These are phyloP conservation scores for Pangasianodon hypophthalmus DNA, from an alignment of 2,113 vertebrate species.

Conservation along the genomic window DNA sequence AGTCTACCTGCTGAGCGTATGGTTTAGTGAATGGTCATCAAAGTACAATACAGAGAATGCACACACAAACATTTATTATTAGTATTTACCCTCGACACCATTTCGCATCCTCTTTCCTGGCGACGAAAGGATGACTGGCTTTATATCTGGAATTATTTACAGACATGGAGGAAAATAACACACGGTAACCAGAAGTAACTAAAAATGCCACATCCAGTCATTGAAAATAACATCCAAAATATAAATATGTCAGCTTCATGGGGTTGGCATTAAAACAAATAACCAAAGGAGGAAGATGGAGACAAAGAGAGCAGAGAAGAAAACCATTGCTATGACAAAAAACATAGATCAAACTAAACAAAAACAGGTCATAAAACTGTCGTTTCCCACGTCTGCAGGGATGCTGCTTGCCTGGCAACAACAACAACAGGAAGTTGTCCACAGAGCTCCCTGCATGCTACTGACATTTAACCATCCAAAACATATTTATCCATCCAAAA, in stretches of 20 bases:
- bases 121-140: background rate
- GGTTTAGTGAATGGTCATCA: background rate
- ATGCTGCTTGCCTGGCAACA: slow-evolving; percentile 38
- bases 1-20: background rate
- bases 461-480: slow-evolving; percentile 9
- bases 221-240: slow-evolving; percentile 44
- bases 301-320: slow-evolving; percentile 21
- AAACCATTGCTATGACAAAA: slow-evolving; percentile 22
- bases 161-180: background rate
- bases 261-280: slow-evolving; percentile 43
- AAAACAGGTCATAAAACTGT: slow-evolving; percentile 41
- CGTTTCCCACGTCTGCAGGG: slow-evolving; percentile 38
- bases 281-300: slow-evolving; percentile 28
- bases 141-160: slow-evolving; percentile 21
- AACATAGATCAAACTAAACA: slow-evolving; percentile 46
- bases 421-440: slow-evolving; percentile 37
- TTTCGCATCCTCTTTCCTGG: background rate
- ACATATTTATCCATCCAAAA: slow-evolving; percentile 1
- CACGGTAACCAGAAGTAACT: slow-evolving; percentile 29
- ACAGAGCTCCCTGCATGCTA: slow-evolving; percentile 9
- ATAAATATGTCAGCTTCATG: slow-evolving; percentile 48
- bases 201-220: slow-evolving; percentile 33
- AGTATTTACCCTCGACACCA: background rate
- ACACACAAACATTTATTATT: background rate
- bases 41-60: background rate